These are phyloP conservation scores for Paguma larvata DNA, from an alignment of 2,797 vertebrate genomes.

Conservation along the genomic window DNA sequence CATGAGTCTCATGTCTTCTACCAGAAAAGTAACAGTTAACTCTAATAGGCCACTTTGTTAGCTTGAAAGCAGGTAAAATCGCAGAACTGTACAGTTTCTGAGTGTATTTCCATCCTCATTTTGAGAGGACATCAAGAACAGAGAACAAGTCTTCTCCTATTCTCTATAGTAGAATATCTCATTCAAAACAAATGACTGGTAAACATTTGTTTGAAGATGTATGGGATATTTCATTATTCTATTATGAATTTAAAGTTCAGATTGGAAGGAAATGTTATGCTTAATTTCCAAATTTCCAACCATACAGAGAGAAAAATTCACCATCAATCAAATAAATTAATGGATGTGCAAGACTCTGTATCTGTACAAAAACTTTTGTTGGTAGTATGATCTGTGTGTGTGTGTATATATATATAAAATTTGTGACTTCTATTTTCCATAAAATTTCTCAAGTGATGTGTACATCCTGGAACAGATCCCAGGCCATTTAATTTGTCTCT, in stretches of 20 bases:
- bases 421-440: background rate
- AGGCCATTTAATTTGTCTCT: background rate
- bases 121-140: background rate
- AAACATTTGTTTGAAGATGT: background rate
- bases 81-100: background rate
- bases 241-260: conserved; percentile 20
- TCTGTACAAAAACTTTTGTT: background rate
- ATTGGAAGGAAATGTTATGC: background rate
- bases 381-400: background rate
- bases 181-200: background rate
- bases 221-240: background rate
- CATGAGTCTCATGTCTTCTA: background rate
- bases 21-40: background rate
- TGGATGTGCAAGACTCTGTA: background rate
- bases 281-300: background rate
- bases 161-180: background rate
- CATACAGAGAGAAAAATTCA: background rate
- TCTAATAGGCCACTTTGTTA: background rate
- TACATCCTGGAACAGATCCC: background rate
- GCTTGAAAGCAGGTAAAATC: background rate
- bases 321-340: background rate
- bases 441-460: background rate
- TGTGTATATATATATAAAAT: background rate
- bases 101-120: background rate
- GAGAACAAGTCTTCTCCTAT: background rate